These are phyloP conservation scores for Paragorgia papillata DNA, from an alignment of 92 coral and sea anemone genomes.

Conservation along the genomic window DNA sequence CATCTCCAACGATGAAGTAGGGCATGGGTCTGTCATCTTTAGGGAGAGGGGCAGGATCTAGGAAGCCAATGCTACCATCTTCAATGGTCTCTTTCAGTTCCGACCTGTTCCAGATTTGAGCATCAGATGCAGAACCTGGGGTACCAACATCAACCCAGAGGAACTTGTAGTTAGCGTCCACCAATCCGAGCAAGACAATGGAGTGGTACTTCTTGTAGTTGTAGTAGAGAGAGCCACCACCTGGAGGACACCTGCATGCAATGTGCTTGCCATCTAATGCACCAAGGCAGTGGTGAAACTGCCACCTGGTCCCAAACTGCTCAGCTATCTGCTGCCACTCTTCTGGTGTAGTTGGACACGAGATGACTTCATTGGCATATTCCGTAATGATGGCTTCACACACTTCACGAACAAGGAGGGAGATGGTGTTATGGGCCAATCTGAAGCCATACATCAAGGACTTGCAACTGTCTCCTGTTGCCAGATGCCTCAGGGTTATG, in stretches of 20 bases:
- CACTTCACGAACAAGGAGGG: conserved; percentile 20
- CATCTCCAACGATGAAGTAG: no score
- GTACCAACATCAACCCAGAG: conserved; percentile 35
- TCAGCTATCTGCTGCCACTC: no score
- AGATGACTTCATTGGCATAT: no score
- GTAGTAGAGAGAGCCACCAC: conserved; percentile 29
- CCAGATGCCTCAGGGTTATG: conserved; percentile 18
- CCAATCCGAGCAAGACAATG: conserved; percentile 27
- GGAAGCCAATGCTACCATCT: conserved; percentile 10
- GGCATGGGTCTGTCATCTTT: no score
- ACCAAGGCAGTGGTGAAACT: no score
- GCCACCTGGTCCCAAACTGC: no score
- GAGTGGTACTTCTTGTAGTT: conserved; percentile 34
- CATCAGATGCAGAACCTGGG: conserved; percentile 31
- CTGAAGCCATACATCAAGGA: conserved; percentile 27
- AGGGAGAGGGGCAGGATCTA: no score
- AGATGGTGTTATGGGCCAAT: conserved; percentile 21
- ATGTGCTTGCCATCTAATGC: no score
- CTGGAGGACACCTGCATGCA: conserved; percentile 11
- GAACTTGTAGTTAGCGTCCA: conserved; percentile 36
- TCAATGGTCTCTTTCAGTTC: neutral
- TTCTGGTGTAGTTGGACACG: no score
- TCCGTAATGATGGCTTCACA: conserved; percentile 26
- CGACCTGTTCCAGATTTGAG: conserved; percentile 12
- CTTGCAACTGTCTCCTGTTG: conserved; percentile 30